Evolutionary conservation across 1,140 invertebrate species (phyloP), one percentile per base, ranked within the genome.

Genomic region (Patella vulgata): DNA sequence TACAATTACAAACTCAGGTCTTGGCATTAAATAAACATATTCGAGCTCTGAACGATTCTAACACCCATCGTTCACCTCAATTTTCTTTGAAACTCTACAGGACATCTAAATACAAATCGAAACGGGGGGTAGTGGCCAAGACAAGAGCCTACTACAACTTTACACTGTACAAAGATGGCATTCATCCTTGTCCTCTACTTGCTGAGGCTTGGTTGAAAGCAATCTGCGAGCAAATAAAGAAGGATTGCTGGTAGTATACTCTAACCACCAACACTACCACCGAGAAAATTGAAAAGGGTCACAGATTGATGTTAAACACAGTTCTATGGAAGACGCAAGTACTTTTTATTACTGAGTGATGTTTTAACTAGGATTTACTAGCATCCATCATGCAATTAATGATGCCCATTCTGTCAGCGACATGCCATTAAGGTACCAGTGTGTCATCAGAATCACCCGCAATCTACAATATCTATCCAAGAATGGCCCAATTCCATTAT

Each of bases 231-330:
- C 17, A 21, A 28, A 19, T 27, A 5, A 44, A 28, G 14, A 30
- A 53, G 3, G 42, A 56, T 46, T 56, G 54, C 30, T 56, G 42
- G 25, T n/a, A n/a, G n/a, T n/a, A n/a, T n/a, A n/a, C n/a, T n/a
- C n/a, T n/a, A n/a, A n/a, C n/a, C n/a, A n/a, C n/a, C n/a, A n/a
- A n/a, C n/a, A n/a, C n/a, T n/a, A n/a, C n/a, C n/a, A n/a, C n/a
- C n/a, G n/a, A n/a, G n/a, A n/a, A n/a, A n/a, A n/a, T n/a, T n/a
- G n/a, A n/a, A n/a, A n/a, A n/a, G n/a, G n/a, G n/a, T n/a, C n/a
- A n/a, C n/a, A n/a, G n/a, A n/a, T n/a, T n/a, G n/a, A n/a, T n/a
- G n/a, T n/a, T n/a, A n/a, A n/a, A n/a, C n/a, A n/a, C n/a, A n/a
- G n/a, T n/a, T n/a, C n/a, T n/a, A n/a, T n/a, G n/a, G n/a, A n/a